phyloP scores from a whole-genome alignment of 2,888 invertebrate species.

The Lycocerus yunnanus region DNA sequence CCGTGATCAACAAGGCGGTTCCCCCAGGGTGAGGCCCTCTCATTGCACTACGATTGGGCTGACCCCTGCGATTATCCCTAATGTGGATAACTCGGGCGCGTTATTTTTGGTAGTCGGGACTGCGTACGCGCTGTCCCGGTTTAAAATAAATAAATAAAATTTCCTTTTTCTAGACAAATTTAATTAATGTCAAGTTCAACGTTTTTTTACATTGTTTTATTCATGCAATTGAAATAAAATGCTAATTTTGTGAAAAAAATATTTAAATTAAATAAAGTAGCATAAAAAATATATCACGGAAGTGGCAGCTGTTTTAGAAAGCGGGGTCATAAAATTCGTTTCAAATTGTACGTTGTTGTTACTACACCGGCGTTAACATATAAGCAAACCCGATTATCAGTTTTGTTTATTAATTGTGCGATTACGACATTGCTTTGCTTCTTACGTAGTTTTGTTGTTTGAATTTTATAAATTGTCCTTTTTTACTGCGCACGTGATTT shows the following conservation, averaged over 20 bases:
- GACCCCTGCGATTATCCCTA: slow-evolving; percentile 71
- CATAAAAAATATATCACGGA: background rate
- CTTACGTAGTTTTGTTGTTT: background rate
- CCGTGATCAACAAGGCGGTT: slow-evolving; percentile 70
- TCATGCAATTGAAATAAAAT: background rate
- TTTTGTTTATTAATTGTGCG: background rate
- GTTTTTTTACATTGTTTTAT: background rate
- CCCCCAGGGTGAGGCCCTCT: slow-evolving; percentile 65
- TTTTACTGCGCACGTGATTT: background rate
- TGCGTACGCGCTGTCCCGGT: slow-evolving; percentile 63
- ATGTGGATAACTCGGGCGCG: slow-evolving; percentile 68
- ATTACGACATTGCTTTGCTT: background rate
- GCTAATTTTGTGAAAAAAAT: background rate
- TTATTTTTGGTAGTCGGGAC: slow-evolving; percentile 68
- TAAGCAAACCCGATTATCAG: background rate
- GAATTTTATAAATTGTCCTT: background rate
- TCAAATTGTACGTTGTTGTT: background rate
- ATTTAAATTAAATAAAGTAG: background rate
- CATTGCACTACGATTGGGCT: slow-evolving; percentile 71
- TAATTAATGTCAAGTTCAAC: background rate
- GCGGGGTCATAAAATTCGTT: background rate
- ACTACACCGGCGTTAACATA: background rate
- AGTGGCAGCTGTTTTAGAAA: background rate
- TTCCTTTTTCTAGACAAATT: background rate
- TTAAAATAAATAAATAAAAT: background rate